Evolutionary conservation across 2,113 vertebrate genomes (phyloP).

Genomic region (Saccopteryx bilineata): DNA sequence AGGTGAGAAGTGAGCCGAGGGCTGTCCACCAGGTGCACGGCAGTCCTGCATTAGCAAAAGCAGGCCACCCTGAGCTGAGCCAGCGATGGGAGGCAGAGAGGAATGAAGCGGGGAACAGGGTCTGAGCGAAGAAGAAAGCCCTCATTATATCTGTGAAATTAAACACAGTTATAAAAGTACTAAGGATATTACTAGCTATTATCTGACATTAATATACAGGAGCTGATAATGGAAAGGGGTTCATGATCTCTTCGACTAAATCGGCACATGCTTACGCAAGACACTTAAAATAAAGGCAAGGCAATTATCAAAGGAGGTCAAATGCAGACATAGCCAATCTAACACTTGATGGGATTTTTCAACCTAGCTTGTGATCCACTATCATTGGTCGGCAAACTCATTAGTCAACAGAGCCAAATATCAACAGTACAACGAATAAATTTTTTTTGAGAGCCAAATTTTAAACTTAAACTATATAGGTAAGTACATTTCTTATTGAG

Average conservation of each 20-base stretch:
- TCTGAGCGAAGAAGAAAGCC: slow-evolving; percentile 68
- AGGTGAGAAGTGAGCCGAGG: background rate
- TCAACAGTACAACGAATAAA: no score
- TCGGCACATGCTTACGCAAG: slow-evolving; percentile 83
- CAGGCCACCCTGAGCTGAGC: background rate
- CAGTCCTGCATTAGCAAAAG: background rate
- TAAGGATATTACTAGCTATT: slow-evolving; percentile 85
- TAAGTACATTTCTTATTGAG: no score
- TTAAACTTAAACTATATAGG: no score
- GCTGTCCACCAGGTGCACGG: background rate
- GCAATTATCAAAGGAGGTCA: slow-evolving; percentile 84
- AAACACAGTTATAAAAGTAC: slow-evolving; percentile 79
- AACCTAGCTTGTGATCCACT: slow-evolving; percentile 39
- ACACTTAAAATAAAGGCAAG: slow-evolving; percentile 75
- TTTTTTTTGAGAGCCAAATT: no score
- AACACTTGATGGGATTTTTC: slow-evolving; percentile 67
- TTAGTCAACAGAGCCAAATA: no score
- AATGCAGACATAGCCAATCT: slow-evolving; percentile 58
- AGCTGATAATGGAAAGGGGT: slow-evolving; percentile 83
- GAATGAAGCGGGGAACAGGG: slow-evolving; percentile 72
- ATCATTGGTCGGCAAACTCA: no score
- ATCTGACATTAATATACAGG: slow-evolving; percentile 83
- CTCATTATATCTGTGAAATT: slow-evolving; percentile 85
- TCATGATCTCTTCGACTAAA: slow-evolving; percentile 86
- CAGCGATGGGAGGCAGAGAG: slow-evolving; percentile 55